A percentile compares a stretch with the other conserved stretches of the same genome.
Evolutionary conservation across 1,140 invertebrate species (phyloP).

Genomic region (Megalopta genalis): DNA sequence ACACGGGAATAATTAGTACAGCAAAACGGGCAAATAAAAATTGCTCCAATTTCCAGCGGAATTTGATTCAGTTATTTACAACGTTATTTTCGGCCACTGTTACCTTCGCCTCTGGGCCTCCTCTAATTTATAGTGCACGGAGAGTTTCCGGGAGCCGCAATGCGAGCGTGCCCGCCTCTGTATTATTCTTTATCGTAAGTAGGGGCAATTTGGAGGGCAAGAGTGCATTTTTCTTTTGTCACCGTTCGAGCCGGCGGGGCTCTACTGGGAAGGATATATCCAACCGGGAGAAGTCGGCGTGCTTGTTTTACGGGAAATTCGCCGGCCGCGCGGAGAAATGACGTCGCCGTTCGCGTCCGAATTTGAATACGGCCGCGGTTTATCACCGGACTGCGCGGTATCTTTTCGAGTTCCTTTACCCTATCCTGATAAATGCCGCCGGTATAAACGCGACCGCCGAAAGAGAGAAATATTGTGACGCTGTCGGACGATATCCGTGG

Average conservation of each 20-base stretch:
- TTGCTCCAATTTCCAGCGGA: too few relatives aligned
- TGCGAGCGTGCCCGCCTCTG: too few relatives aligned
- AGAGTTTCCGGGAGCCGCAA: too few relatives aligned
- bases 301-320: constrained; percentile 38
- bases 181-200: too few relatives aligned
- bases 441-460: neutral
- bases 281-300: constrained; percentile 9
- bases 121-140: too few relatives aligned
- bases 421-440: constrained; percentile 8
- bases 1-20: too few relatives aligned
- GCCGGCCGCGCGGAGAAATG: constrained; percentile 18
- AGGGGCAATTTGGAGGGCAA: too few relatives aligned
- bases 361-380: constrained; percentile 31
- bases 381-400: neutral
- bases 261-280: constrained; percentile 46
- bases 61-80: too few relatives aligned
- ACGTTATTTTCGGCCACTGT: too few relatives aligned
- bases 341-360: constrained; percentile 31
- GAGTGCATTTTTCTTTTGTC: neutral
- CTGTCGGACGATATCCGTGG: neutral
- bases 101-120: too few relatives aligned
- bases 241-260: constrained; percentile 13
- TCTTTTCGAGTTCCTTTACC: constrained; percentile 1
- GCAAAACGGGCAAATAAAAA: too few relatives aligned
- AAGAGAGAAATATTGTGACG: neutral